Evolutionary conservation across 2,113 vertebrate genomes (phyloP).

Genomic region (Xiphorhynchus elegans): DNA sequence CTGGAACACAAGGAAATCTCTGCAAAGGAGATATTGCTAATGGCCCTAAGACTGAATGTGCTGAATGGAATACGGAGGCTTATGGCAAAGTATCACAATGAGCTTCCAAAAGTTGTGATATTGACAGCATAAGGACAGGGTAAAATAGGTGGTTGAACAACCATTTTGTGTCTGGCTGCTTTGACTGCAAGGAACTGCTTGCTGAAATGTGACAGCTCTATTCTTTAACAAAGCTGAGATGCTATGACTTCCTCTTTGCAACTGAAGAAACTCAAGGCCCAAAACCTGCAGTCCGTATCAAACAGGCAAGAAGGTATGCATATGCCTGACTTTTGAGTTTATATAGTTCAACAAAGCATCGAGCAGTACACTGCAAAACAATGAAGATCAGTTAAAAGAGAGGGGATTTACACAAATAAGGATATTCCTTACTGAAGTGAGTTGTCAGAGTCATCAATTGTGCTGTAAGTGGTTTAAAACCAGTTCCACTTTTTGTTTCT

Average conservation of each 20-base stretch:
- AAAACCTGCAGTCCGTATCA: neutral
- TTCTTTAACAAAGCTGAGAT: neutral
- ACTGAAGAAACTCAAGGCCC: neutral
- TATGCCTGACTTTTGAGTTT: neutral
- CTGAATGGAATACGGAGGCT: neutral
- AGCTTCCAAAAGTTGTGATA: neutral
- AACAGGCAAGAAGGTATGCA: accelerated
- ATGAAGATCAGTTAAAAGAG: neutral
- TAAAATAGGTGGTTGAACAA: neutral
- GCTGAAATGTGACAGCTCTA: neutral
- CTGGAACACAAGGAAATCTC: neutral
- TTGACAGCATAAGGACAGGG: neutral
- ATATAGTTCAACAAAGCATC: neutral
- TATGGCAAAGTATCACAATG: neutral
- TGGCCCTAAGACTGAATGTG: neutral
- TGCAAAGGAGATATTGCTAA: neutral
- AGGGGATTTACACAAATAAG: neutral
- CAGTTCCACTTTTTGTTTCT: neutral
- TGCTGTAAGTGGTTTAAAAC: neutral
- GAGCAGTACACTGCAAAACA: neutral
- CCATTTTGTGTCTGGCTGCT: neutral
- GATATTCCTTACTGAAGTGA: neutral
- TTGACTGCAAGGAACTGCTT: neutral
- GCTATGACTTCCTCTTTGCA: neutral
- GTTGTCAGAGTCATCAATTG: neutral